These are phyloP conservation scores for Xiphophorus couchianus DNA, from an alignment of 2,113 vertebrate genomes.

Conservation along the genomic window DNA sequence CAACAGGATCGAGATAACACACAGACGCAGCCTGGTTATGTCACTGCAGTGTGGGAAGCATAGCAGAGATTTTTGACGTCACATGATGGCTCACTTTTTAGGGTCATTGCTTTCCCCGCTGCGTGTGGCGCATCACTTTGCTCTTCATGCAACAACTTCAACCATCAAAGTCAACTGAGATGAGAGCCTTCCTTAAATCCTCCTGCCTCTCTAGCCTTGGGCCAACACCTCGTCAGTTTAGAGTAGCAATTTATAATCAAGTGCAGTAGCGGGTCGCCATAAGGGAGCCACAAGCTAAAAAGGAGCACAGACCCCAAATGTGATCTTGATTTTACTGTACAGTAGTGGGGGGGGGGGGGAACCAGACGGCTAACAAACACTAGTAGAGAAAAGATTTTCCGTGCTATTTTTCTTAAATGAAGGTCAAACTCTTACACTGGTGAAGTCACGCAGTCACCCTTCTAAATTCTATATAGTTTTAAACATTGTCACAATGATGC, in stretches of 20 bases:
- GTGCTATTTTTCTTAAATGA: background rate
- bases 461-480: too few species aligned
- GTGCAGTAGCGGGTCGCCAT: slow-evolving; percentile 21
- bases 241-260: slow-evolving; percentile 26
- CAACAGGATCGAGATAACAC: slow-evolving; percentile 31
- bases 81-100: slow-evolving; percentile 1
- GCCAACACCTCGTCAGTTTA: slow-evolving; percentile 22
- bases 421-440: too few species aligned
- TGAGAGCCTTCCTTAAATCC: slow-evolving; percentile 19
- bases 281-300: slow-evolving; percentile 18
- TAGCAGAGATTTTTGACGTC: background rate
- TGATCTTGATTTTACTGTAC: background rate
- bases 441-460: too few species aligned
- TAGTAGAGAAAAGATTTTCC: background rate
- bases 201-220: slow-evolving; percentile 2
- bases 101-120: slow-evolving; percentile 26
- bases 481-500: too few species aligned
- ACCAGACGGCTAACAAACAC: background rate
- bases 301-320: background rate
- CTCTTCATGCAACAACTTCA: slow-evolving; percentile 30
- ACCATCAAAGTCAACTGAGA: slow-evolving; percentile 26
- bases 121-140: slow-evolving; percentile 20
- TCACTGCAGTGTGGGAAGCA: slow-evolving; percentile 20
- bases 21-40: slow-evolving; percentile 19
- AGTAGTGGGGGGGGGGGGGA: background rate